These are phyloP conservation scores for Clepsis dumicolana DNA, from an alignment of 2,888 invertebrate genomes.

Conservation along the genomic window DNA sequence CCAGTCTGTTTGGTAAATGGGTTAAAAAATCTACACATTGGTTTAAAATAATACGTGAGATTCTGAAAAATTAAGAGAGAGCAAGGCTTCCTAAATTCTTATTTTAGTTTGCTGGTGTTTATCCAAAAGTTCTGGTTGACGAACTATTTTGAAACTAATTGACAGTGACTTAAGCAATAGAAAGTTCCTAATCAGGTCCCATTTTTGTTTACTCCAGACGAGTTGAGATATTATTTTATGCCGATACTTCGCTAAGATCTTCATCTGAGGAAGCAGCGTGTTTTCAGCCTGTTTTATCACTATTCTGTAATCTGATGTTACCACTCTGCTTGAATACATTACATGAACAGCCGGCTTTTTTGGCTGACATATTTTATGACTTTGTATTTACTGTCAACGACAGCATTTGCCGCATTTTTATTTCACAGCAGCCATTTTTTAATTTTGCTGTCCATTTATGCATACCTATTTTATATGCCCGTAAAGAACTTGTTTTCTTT, in stretches of 20 bases:
- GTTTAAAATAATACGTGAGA: too few species aligned
- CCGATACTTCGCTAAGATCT: conserved; percentile 16
- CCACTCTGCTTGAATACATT: conserved; percentile 1
- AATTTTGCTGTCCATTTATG: not conserved
- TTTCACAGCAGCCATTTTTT: not conserved
- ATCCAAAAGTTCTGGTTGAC: not conserved
- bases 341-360: not conserved
- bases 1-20: too few species aligned
- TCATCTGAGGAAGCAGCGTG: conserved; percentile 6
- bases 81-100: too few species aligned
- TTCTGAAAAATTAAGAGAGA: too few species aligned
- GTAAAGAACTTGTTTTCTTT: too few species aligned
- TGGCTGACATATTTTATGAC: not conserved
- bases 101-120: too few species aligned
- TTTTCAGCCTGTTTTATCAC: conserved; percentile 20
- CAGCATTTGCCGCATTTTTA: not conserved
- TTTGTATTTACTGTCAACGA: not conserved
- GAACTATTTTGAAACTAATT: not conserved
- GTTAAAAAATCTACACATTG: too few species aligned
- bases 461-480: too few species aligned
- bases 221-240: conserved; percentile 16
- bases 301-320: not conserved
- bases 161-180: not conserved
- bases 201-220: conserved; percentile 4
- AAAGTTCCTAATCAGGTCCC: not conserved